Conservation (phyloP, 2,797 vertebrate genomes). For the Gymnocypris eckloni region DNA sequence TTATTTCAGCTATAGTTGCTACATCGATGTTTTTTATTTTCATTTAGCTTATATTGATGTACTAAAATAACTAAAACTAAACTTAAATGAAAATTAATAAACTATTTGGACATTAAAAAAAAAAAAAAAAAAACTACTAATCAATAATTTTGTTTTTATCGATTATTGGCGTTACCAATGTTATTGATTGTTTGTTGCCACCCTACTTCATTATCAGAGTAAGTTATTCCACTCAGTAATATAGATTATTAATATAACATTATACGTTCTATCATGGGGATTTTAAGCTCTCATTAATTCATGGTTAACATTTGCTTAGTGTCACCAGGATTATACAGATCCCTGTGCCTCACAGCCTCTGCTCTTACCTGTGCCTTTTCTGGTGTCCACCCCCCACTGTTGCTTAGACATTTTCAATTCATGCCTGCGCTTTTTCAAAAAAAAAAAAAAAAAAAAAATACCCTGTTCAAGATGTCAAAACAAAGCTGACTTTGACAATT, state of each 20-base stretch:
- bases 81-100: too few relatives aligned
- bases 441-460: not conserved
- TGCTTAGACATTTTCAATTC: constrained; percentile 32
- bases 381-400: constrained; percentile 11
- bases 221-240: not conserved
- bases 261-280: not conserved
- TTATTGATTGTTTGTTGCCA: too few relatives aligned
- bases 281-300: constrained; percentile 9
- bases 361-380: constrained; percentile 28
- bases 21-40: too few relatives aligned
- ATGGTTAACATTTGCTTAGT: constrained; percentile 41
- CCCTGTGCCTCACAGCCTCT: not conserved
- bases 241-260: not conserved
- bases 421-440: not conserved
- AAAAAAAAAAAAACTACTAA: not conserved
- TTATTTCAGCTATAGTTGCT: too few relatives aligned
- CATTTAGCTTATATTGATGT: too few relatives aligned
- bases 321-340: constrained; percentile 45
- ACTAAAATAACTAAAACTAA: too few relatives aligned
- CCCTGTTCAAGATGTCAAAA: constrained; percentile 6
- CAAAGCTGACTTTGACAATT: constrained; percentile 39
- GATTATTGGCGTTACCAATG: not conserved
- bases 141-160: not conserved
- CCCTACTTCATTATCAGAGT: not conserved
- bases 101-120: too few relatives aligned